These are phyloP conservation scores for Tetrao urogallus DNA, from an alignment of 2,113 vertebrate genomes.

Conservation along the genomic window DNA sequence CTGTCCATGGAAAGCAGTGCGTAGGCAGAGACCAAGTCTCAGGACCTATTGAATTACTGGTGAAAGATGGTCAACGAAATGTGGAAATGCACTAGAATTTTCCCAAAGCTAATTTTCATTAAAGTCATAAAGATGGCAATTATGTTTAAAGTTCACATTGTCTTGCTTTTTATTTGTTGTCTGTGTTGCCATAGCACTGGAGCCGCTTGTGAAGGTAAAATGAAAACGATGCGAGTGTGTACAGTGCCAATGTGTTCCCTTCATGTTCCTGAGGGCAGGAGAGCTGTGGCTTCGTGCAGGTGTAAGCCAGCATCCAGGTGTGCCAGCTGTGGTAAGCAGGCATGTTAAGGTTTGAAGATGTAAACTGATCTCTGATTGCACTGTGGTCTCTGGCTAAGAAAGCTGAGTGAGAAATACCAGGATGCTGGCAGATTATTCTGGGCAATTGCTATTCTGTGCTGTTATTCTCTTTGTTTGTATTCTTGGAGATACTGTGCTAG, in stretches of 20 bases:
- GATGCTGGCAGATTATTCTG: background rate
- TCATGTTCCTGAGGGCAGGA: accelerated
- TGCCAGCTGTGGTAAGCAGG: too few relatives aligned
- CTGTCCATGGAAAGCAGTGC: background rate
- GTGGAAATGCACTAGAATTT: background rate
- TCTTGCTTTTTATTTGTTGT: background rate
- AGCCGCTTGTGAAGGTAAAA: background rate
- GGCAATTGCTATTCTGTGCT: background rate
- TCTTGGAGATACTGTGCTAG: background rate
- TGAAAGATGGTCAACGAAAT: background rate
- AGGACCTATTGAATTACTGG: background rate
- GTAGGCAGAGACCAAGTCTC: background rate
- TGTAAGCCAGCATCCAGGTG: background rate
- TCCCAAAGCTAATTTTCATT: background rate
- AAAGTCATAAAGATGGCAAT: background rate
- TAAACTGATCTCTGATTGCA: background rate
- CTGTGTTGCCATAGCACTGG: background rate
- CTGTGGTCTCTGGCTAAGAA: background rate
- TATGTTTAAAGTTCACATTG: background rate
- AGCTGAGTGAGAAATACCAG: background rate
- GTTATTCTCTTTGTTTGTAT: background rate
- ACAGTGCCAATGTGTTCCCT: accelerated
- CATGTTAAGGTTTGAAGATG: background rate
- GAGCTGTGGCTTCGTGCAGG: background rate
- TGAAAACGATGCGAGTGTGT: accelerated